Percentiles rank a stretch among this genome's conserved stretches.
Conservation (phyloP, 2,797 vertebrate genomes). For the Margarornis squamiger region DNA sequence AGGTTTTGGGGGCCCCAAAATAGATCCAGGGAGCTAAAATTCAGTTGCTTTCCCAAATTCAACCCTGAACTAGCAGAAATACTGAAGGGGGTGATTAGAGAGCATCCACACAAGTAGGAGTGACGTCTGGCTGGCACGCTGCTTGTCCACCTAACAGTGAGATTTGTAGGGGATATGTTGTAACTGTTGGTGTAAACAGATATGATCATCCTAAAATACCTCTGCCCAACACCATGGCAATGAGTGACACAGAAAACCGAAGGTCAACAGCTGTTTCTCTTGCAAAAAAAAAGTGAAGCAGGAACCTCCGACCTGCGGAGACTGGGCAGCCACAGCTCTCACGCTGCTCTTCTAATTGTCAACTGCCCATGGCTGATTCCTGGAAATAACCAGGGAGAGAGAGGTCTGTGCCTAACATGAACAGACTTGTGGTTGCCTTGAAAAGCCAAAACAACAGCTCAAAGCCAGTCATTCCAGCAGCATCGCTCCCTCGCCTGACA, state of each 20-base stretch:
- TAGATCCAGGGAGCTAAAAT: constrained; percentile 12
- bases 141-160: not conserved
- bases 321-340: not conserved
- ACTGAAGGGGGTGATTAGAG: not conserved
- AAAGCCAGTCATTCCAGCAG: not conserved
- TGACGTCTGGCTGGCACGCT: not conserved
- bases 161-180: not conserved
- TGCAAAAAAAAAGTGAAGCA: not conserved
- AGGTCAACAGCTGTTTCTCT: not conserved
- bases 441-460: constrained; percentile 22
- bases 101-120: not conserved
- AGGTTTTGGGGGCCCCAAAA: constrained; percentile 14
- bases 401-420: not conserved
- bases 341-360: not conserved
- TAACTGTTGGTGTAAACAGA: not conserved
- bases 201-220: not conserved
- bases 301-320: not conserved
- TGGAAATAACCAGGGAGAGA: constrained; percentile 45
- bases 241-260: not conserved
- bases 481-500: not conserved
- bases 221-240: not conserved
- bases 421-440: constrained; percentile 2
- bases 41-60: not conserved
- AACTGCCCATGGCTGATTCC: not conserved
- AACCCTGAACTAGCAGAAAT: not conserved